Evolutionary conservation across 1,140 invertebrate species (phyloP).

Genomic region (Phortica variegata): DNA sequence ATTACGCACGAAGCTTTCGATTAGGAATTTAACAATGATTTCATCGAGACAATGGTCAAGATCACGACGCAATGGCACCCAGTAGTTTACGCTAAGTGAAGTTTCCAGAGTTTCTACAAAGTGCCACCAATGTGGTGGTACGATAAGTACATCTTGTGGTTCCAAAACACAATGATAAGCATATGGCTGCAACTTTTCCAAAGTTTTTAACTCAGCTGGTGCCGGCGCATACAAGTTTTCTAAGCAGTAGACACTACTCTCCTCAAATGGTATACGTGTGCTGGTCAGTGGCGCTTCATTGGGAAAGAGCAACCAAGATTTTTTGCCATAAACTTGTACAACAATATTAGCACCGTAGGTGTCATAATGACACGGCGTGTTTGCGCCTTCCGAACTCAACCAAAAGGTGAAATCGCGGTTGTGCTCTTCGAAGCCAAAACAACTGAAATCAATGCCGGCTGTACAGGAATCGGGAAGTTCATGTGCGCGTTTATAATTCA

Average conservation of each 20-base stretch:
- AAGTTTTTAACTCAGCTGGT: conserved; percentile 6
- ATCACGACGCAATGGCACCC: conserved; percentile 72
- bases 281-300: conserved; percentile 75
- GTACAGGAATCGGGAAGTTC: conserved; percentile 28
- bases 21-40: conserved; percentile 44
- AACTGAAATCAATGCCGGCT: conserved; percentile 37
- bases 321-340: conserved; percentile 86
- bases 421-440: conserved; percentile 70
- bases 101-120: conserved; percentile 82
- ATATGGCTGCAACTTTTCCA: conserved; percentile 15
- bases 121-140: conserved; percentile 95
- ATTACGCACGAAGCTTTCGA: conserved; percentile 39
- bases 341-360: conserved; percentile 93
- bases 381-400: conserved; percentile 84
- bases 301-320: conserved; percentile 91
- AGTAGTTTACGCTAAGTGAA: conserved; percentile 81
- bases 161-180: conserved; percentile 66
- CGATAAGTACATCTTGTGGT: conserved; percentile 83
- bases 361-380: conserved; percentile 93
- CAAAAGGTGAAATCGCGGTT: conserved; percentile 81
- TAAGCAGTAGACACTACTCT: conserved; percentile 91
- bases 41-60: conserved; percentile 40
- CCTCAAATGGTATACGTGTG: conserved; percentile 92
- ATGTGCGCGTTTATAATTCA: conserved; percentile 58
- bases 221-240: conserved; percentile 73